Evolutionary conservation across 2,888 invertebrate genomes (phyloP).

Genomic region (Dicroscelio sp.): DNA sequence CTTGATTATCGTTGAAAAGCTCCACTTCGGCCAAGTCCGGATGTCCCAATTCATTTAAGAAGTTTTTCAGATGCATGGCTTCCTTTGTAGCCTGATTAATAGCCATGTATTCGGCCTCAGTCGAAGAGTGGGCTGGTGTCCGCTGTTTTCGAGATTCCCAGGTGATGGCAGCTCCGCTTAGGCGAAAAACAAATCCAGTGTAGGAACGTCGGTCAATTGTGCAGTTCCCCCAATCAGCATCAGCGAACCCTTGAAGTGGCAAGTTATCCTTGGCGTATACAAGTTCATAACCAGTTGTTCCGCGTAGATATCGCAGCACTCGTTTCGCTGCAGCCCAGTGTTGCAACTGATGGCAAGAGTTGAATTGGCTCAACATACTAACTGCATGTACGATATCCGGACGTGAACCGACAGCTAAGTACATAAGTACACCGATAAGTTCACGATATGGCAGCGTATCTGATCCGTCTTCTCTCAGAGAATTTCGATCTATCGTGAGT

Average conservation of each 20-base stretch:
- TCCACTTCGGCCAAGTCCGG: background rate
- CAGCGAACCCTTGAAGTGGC: background rate
- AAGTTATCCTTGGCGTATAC: background rate
- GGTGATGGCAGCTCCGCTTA: background rate
- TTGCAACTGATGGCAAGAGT: too few species aligned
- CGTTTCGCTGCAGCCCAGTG: slow-evolving; percentile 33
- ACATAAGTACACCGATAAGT: background rate
- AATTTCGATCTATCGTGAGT: background rate
- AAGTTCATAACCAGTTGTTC: background rate
- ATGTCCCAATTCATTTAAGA: background rate
- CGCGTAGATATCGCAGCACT: slow-evolving; percentile 1
- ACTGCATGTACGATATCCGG: background rate
- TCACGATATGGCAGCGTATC: background rate
- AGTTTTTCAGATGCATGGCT: background rate
- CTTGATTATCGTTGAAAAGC: background rate
- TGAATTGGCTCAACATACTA: background rate
- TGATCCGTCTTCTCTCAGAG: background rate
- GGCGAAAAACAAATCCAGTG: background rate
- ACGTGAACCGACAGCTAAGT: background rate
- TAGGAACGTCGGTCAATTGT: slow-evolving; percentile 25
- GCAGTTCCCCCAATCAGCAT: slow-evolving; percentile 36
- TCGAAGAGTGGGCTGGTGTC: background rate
- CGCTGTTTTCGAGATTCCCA: slow-evolving; percentile 26
- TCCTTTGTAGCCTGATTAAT: background rate
- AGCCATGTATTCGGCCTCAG: slow-evolving; percentile 40